Evolutionary conservation across 2,888 invertebrate species (phyloP), one percentile per base, ranked within the genome.

Genomic region (Torymus tubicola): DNA sequence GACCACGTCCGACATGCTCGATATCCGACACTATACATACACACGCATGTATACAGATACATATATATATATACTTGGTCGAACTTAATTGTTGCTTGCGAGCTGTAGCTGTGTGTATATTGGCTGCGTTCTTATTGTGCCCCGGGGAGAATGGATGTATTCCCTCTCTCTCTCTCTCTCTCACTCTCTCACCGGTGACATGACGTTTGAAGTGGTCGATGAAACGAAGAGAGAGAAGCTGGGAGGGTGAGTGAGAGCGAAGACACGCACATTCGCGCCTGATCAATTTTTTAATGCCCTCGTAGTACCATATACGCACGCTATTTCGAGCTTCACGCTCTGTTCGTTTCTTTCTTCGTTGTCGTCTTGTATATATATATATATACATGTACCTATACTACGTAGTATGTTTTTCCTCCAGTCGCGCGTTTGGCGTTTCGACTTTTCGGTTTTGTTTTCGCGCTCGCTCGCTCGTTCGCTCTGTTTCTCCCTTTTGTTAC

Each of bases 151-250:
- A 78, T 78, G 65, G 58, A 72, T 78, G 42, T 42, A 8, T 78
- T 72, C 67, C 16, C 78, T 65, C 52, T 11, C 16, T 16, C 78
- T 65, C 52, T 16, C 78, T 65, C 52, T n/a, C n/a, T 72, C 67
- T 14, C 78, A 60, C 52, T 11, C 16, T 16, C 78, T 65, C 52
- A 3, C 16, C 42, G 31, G 70, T 61, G 70, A 78, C 71, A 24
- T 72, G 78, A 78, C 72, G 58, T 67, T 78, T 78, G 72, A 78
- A 78, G 60, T 78, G 71, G 58, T 67, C 67, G 72, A 72, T 67
- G 65, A 78, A 50, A 67, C 18, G 60, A 24, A 21, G 57, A 52
- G 57, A 58, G 61, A 21, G 53, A 21, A 14, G 12, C 64, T 3
- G 67, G 68, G 67, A 67, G 50, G 24, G 64, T 14, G 50, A 58